These are phyloP conservation scores for Manis javanica DNA, from an alignment of 2,797 vertebrate genomes.

Conservation along the genomic window DNA sequence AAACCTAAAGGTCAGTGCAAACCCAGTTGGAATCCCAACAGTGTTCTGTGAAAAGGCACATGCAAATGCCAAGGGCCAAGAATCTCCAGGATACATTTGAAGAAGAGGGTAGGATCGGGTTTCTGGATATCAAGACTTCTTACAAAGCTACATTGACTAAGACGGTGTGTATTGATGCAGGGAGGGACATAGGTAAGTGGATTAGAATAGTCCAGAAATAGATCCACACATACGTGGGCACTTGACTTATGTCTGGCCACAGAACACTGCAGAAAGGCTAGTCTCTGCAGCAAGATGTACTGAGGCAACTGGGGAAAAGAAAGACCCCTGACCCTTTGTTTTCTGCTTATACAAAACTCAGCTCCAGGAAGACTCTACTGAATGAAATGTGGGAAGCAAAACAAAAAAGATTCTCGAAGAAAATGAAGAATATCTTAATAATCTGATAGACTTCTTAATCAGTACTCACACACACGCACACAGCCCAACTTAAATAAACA, in stretches of 20 bases:
- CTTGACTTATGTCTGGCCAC: neutral
- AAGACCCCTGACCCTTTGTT: neutral
- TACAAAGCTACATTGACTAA: neutral
- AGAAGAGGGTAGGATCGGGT: neutral
- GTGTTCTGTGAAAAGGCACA: neutral
- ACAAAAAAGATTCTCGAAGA: neutral
- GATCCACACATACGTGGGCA: neutral
- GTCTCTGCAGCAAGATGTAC: neutral
- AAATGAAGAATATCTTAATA: neutral
- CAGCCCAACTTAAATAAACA: neutral
- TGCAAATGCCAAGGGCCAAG: neutral
- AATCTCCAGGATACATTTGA: too few relatives aligned
- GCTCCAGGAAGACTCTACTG: neutral
- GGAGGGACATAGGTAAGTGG: neutral
- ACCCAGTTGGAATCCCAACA: neutral
- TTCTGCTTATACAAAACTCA: neutral
- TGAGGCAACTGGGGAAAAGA: neutral
- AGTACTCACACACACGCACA: neutral
- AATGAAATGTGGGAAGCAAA: neutral
- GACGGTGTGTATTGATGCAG: neutral
- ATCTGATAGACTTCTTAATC: neutral
- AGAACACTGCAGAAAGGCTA: neutral
- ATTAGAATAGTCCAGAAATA: neutral
- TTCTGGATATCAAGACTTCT: neutral
- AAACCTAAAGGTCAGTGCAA: accelerated